A percentile compares a stretch with the other conserved stretches of the same genome.
Evolutionary conservation across 2,113 vertebrate genomes (phyloP).

Genomic region (Zosterops hypoxanthus): DNA sequence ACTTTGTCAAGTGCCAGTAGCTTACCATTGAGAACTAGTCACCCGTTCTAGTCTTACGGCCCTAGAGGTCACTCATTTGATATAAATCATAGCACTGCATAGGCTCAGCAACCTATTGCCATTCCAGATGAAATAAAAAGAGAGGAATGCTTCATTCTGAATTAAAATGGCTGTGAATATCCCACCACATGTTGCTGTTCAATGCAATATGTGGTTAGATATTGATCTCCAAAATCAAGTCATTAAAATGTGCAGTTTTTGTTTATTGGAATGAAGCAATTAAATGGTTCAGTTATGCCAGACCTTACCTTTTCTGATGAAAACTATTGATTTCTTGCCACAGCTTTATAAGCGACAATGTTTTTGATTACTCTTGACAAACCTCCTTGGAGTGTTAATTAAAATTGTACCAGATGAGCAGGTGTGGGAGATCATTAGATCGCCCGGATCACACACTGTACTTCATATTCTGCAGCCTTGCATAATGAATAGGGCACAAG

Average conservation of each 20-base stretch:
- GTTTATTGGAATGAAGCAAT: constrained; percentile 89
- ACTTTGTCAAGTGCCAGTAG: constrained; percentile 99
- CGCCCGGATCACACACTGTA: constrained; percentile 71
- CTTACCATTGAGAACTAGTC: constrained; percentile 99
- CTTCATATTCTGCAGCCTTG: constrained; percentile 82
- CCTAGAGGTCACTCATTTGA: constrained; percentile 94
- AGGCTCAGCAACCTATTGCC: constrained; percentile 87
- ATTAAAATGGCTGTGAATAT: constrained; percentile 76
- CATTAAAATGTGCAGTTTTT: constrained; percentile 86
- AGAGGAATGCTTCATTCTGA: constrained; percentile 76
- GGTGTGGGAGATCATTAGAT: constrained; percentile 90
- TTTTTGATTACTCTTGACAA: constrained; percentile 92
- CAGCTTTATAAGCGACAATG: constrained; percentile 89
- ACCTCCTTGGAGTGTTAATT: constrained; percentile 95
- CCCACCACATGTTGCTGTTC: constrained; percentile 81
- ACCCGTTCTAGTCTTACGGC: constrained; percentile 96
- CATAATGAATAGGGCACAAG: constrained; percentile 87
- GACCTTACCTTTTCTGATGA: constrained; percentile 87
- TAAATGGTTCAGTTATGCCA: constrained; percentile 86
- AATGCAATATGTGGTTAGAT: constrained; percentile 73
- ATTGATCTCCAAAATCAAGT: constrained; percentile 83
- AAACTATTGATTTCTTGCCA: constrained; percentile 89
- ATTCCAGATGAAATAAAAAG: constrained; percentile 81
- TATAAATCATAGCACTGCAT: constrained; percentile 91
- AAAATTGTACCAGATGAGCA: constrained; percentile 92